These are phyloP conservation scores for Halcyon leucocephala DNA, from an alignment of 2,797 vertebrate species.

Conservation along the genomic window DNA sequence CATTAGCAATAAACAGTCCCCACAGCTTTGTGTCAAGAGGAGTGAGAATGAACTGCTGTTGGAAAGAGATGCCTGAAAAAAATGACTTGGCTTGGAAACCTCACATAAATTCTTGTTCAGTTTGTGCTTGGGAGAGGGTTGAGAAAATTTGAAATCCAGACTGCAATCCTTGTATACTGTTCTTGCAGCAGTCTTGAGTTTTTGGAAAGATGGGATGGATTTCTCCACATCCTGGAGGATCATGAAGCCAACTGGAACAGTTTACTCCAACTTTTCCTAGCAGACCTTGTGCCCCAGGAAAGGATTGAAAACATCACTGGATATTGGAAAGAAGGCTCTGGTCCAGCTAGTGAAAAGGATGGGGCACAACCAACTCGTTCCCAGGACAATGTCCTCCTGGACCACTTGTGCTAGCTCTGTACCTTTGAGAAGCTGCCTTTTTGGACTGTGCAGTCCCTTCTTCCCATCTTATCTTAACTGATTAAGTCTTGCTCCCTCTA, in stretches of 20 bases:
- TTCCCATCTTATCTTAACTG: background rate
- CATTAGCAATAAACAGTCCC: background rate
- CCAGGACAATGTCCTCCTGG: background rate
- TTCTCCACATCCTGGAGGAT: background rate
- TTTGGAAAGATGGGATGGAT: background rate
- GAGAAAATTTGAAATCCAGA: background rate
- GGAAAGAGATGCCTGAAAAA: background rate
- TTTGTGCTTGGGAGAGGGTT: rapidly evolving
- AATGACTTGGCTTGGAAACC: background rate
- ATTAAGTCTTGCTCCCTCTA: background rate
- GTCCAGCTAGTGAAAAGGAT: background rate
- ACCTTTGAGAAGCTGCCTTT: background rate
- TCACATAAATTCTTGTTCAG: background rate
- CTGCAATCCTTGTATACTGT: background rate
- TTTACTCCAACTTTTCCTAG: background rate
- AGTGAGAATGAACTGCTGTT: background rate
- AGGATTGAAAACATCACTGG: background rate
- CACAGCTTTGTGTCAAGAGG: background rate
- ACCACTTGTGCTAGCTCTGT: background rate
- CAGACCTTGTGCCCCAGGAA: background rate
- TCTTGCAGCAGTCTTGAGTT: background rate
- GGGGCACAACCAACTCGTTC: background rate
- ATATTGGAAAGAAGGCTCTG: background rate
- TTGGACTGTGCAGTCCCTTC: background rate
- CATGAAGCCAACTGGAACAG: background rate